Evolutionary conservation across 2,113 vertebrate species (phyloP).

Genomic region (Phylloscopus trochiloides): DNA sequence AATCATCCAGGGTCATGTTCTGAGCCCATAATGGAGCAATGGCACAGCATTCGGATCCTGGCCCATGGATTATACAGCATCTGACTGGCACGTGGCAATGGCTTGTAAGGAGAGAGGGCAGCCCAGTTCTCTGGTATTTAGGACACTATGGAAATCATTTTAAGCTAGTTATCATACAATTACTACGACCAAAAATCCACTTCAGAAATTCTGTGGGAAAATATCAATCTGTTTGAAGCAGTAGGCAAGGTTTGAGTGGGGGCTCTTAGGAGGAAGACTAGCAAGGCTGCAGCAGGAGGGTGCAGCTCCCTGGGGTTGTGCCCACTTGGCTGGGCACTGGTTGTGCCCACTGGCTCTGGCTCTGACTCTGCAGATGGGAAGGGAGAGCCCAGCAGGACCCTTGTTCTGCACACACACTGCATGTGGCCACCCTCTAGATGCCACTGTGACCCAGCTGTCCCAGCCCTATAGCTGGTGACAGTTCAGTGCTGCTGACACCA

Average conservation of each 20-base stretch:
- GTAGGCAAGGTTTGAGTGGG: neutral
- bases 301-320: neutral
- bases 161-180: neutral
- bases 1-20: neutral
- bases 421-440: conserved; percentile 46
- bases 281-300: neutral
- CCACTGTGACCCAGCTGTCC: conserved; percentile 49
- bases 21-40: fast-evolving
- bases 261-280: neutral
- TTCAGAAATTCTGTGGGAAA: neutral
- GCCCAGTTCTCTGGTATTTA: neutral
- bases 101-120: neutral
- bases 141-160: neutral
- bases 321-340: neutral
- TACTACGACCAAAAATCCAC: neutral
- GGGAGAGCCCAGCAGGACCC: neutral
- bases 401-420: neutral
- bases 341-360: neutral
- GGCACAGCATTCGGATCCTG: neutral
- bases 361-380: neutral
- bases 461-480: neutral
- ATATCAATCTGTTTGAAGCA: neutral
- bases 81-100: neutral
- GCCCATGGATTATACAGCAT: fast-evolving
- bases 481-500: neutral